Evolutionary conservation across 2,113 vertebrate genomes (phyloP).

Genomic region (Toxotes chatareus): DNA sequence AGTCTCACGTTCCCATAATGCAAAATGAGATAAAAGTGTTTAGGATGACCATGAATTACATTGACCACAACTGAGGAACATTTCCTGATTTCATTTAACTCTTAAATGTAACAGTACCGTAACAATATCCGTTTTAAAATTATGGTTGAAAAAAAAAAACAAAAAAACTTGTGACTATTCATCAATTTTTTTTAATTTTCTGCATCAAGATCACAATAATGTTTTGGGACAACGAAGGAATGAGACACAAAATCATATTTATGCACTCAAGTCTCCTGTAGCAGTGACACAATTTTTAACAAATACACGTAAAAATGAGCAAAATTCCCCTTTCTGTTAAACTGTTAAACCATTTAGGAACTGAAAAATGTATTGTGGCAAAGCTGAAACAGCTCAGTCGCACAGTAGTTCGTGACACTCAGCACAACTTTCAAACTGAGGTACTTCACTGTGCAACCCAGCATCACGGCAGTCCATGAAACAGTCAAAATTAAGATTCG

Average conservation of each 20-base stretch:
- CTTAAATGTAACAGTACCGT: constrained; percentile 34
- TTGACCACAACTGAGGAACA: constrained; percentile 73
- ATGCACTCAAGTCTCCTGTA: too few species aligned
- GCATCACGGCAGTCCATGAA: too few species aligned
- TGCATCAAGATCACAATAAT: too few species aligned
- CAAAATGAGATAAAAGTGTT: constrained; percentile 82
- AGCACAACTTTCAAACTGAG: too few species aligned
- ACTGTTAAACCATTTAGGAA: neutral
- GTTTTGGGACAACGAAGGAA: too few species aligned
- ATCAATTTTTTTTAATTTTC: neutral
- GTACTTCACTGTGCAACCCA: too few species aligned
- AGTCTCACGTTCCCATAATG: constrained; percentile 76
- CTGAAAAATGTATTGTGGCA: neutral
- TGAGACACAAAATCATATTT: too few species aligned
- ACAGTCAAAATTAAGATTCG: too few species aligned
- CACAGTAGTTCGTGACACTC: too few species aligned
- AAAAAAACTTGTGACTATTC: constrained; percentile 6
- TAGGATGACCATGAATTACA: constrained; percentile 78
- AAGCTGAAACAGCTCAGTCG: too few species aligned
- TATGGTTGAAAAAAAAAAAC: neutral
- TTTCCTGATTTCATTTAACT: constrained; percentile 77
- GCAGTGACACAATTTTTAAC: too few species aligned
- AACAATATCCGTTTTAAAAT: constrained; percentile 36
- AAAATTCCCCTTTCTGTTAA: neutral
- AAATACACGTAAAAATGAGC: neutral